phyloP scores from a whole-genome alignment of 2,888 invertebrate genomes.

The Apeira syringaria region DNA sequence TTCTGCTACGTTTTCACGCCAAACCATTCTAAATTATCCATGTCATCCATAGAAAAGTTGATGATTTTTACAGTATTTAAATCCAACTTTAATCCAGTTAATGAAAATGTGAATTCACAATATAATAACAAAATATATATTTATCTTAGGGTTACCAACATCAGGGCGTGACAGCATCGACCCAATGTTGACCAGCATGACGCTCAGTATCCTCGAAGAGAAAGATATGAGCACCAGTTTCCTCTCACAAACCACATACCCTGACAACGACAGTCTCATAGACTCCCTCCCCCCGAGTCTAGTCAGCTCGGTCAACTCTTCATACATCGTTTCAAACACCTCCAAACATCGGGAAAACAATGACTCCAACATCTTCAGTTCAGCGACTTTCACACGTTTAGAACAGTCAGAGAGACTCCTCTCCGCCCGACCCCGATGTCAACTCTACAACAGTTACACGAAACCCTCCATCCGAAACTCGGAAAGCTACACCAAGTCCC shows the following conservation, averaged over 20 bases:
- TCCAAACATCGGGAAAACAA: constrained; percentile 51
- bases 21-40: too few species aligned
- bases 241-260: constrained; percentile 75
- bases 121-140: too few species aligned
- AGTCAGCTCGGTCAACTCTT: constrained; percentile 75
- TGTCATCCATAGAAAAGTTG: too few species aligned
- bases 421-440: constrained; percentile 61
- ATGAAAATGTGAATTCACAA: too few species aligned
- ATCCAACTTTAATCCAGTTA: too few species aligned
- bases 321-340: constrained; percentile 57
- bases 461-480: constrained; percentile 56
- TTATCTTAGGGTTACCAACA: constrained; percentile 49
- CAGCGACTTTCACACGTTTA: constrained; percentile 71
- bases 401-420: constrained; percentile 70
- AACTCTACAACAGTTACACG: constrained; percentile 57
- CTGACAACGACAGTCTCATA: constrained; percentile 73
- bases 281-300: constrained; percentile 75
- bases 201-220: constrained; percentile 75
- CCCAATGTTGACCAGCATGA: constrained; percentile 79
- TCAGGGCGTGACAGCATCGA: constrained; percentile 71
- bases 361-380: constrained; percentile 71
- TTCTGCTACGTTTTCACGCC: too few species aligned
- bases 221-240: constrained; percentile 81
- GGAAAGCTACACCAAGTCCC: constrained; percentile 70
- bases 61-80: too few species aligned